These are phyloP conservation scores for Meteorus cinctellus DNA, from an alignment of 2,888 invertebrate species.

Conservation along the genomic window DNA sequence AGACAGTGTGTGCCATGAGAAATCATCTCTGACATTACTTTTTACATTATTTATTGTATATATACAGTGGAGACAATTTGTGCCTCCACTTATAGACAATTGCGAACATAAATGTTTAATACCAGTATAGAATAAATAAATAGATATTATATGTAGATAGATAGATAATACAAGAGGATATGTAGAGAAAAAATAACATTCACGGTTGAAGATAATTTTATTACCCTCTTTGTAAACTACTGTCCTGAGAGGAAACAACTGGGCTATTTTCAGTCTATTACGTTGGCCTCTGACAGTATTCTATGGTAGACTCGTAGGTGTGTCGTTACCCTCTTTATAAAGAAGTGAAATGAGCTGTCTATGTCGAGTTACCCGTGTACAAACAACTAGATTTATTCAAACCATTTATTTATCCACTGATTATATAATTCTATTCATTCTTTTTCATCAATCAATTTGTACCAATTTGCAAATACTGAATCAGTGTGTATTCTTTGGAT, in stretches of 20 bases:
- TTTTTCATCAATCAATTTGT: too few relatives aligned
- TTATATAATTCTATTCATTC: too few relatives aligned
- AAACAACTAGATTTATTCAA: not conserved
- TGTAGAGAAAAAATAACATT: slow-evolving; percentile 23
- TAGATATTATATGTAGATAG: slow-evolving; percentile 41
- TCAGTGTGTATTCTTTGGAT: not conserved
- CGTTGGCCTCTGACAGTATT: not conserved
- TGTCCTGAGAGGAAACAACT: slow-evolving; percentile 31
- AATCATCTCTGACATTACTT: not conserved
- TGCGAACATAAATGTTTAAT: slow-evolving; percentile 27
- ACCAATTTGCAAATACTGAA: too few relatives aligned
- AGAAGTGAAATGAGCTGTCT: not conserved
- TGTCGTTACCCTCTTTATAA: not conserved
- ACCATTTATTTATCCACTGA: not conserved
- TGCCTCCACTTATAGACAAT: slow-evolving; percentile 17
- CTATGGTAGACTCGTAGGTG: not conserved
- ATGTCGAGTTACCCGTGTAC: not conserved
- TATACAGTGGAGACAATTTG: slow-evolving; percentile 20
- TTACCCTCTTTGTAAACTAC: slow-evolving; percentile 53
- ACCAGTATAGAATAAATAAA: not conserved
- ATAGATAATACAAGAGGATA: slow-evolving; percentile 34
- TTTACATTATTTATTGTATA: slow-evolving; percentile 8
- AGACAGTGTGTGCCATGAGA: slow-evolving; percentile 4
- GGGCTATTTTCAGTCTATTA: slow-evolving; percentile 30
- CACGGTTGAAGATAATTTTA: slow-evolving; percentile 51